Evolutionary conservation across 2,888 invertebrate species (phyloP).

Genomic region (Chirona hameri): DNA sequence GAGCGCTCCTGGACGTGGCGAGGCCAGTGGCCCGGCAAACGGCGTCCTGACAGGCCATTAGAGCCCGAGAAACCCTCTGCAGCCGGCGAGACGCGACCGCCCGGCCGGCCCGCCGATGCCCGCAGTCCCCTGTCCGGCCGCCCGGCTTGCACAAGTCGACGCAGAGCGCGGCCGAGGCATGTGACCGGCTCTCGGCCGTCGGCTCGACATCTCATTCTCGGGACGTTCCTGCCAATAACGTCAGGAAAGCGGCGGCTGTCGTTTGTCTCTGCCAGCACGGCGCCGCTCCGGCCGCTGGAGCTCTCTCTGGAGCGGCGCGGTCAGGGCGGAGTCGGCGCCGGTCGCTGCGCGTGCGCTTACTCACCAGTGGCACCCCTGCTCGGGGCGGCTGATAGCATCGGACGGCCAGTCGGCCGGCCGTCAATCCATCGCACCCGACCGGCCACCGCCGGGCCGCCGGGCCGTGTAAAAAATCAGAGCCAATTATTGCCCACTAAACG

Average conservation of each 20-base stretch:
- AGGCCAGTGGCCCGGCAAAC: not conserved
- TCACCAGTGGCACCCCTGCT: not conserved
- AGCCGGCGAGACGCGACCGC: not conserved
- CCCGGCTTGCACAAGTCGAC: not conserved
- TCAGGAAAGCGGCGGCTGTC: not conserved
- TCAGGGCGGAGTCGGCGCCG: not conserved
- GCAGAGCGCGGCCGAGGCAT: not conserved
- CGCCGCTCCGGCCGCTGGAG: not conserved
- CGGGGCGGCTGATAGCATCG: not conserved
- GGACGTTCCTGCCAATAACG: not conserved
- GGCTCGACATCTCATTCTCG: not conserved
- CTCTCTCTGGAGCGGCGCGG: not conserved
- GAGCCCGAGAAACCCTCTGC: not conserved
- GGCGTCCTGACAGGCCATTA: not conserved
- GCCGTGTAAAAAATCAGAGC: not conserved
- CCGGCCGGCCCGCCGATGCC: not conserved
- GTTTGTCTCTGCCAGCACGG: not conserved
- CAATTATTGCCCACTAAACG: not conserved
- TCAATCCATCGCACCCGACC: not conserved
- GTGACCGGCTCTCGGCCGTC: not conserved
- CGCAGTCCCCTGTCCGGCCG: no score
- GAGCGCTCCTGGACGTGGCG: not conserved
- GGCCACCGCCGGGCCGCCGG: not conserved
- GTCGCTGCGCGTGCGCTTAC: not conserved
- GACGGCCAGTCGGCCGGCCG: not conserved